Evolutionary conservation across 2,797 vertebrate species (phyloP), one percentile per base, ranked within the genome.

Genomic region (Gambusia yucatana): DNA sequence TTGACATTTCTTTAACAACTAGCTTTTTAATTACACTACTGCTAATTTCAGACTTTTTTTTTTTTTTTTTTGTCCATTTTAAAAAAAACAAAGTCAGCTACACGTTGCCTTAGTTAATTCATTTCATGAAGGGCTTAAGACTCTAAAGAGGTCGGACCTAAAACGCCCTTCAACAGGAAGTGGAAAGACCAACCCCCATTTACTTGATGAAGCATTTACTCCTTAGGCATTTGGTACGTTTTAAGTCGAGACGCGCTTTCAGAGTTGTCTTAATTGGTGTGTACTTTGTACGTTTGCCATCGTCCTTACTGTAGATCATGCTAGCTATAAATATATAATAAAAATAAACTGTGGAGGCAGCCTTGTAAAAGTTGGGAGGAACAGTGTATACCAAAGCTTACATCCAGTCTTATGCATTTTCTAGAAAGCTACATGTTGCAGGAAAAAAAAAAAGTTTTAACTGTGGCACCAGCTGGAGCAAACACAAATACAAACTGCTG

Each of bases 341-440:
- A 33, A 30, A 69, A 43, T 30, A 52, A 25, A 6, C 6, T 78
- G 79, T 72, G 82, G 86, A 84, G 80, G 83, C 86, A 93, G 87
- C 87, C 86, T 90, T 83, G 82, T 65, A 65, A 89, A 86, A 89
- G 92, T 90, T 91, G 88, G 86, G 86, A 84, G 79, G 90, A 93
- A 88, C 87, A 84, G 89, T 92, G 90, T 92, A 95, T 96, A 97
- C 97, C 97, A 98, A 97, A 97, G 97, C 96, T 96, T 96, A 91
- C 89, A 92, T 96, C 91, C 90, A 92, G 95, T 95, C 96, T 96
- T 93, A 93, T 95, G 94, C 92, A 93, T 92, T 95, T 95, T 94
- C 86, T 93, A 94, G 91, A 91, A 89, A 84, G 86, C 76, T 76
- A 79, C 81, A 91, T 92, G 92, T 95, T 92, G 92, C 94, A 95